Conservation (phyloP, 2,113 vertebrate species). For the Podocnemis expansa region DNA sequence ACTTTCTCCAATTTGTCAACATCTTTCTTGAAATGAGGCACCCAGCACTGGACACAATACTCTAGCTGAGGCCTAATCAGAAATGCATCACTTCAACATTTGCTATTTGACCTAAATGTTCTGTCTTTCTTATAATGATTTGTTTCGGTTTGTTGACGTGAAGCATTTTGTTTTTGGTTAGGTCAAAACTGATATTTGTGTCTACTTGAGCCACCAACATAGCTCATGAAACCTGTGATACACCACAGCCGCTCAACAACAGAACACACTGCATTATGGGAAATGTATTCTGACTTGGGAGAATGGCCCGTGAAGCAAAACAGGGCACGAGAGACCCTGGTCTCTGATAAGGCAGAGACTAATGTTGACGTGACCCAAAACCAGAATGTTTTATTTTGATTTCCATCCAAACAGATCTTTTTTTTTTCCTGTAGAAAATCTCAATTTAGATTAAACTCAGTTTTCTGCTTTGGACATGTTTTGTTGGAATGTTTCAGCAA, state of each 20-base stretch:
- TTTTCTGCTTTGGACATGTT: background rate
- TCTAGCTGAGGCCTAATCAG: no score
- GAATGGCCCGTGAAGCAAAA: background rate
- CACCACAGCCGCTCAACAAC: rapidly evolving
- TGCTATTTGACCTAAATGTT: background rate
- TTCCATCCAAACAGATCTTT: background rate
- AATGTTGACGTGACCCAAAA: background rate
- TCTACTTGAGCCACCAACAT: background rate
- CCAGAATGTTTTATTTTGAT: background rate
- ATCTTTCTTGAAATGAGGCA: no score
- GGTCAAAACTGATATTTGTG: background rate
- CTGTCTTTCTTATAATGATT: background rate
- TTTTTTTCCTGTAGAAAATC: background rate
- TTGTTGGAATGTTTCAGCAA: background rate
- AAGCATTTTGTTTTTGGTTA: background rate
- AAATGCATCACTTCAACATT: rapidly evolving
- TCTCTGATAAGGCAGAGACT: background rate
- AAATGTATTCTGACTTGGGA: background rate
- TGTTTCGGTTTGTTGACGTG: background rate
- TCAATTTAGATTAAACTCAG: background rate
- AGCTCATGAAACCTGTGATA: background rate
- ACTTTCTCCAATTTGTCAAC: no score
- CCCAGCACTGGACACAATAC: no score
- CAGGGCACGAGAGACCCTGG: background rate
- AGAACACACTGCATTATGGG: background rate